These are phyloP conservation scores for Tor tambroides DNA, from an alignment of 2,113 vertebrate species.

Conservation along the genomic window DNA sequence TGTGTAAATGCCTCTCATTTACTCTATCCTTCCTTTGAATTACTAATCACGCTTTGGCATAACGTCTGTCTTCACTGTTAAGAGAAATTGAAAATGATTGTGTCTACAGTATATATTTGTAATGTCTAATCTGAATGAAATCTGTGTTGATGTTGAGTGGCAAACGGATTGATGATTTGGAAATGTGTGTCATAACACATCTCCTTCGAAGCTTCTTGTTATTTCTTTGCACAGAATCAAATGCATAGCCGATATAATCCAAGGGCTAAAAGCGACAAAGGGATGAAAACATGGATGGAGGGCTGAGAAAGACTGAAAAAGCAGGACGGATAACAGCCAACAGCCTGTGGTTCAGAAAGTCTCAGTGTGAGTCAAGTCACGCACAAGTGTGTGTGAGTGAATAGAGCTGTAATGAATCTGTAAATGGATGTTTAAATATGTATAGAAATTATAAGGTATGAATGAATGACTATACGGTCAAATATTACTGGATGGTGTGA, in stretches of 20 bases:
- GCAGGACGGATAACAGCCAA: constrained; percentile 14
- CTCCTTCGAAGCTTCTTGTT: constrained; percentile 6
- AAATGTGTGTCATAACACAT: constrained; percentile 29
- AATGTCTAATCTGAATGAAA: constrained; percentile 22
- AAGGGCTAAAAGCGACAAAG: neutral
- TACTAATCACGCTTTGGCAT: neutral
- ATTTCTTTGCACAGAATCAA: neutral
- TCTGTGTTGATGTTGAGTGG: constrained; percentile 29
- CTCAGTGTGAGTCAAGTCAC: constrained; percentile 16
- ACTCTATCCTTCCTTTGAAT: neutral
- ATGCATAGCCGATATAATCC: constrained; percentile 23
- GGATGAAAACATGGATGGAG: constrained; percentile 13
- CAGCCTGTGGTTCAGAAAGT: constrained; percentile 45
- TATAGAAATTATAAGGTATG: neutral
- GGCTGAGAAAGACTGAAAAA: constrained; percentile 13
- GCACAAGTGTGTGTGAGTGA: constrained; percentile 20
- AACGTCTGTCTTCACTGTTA: neutral
- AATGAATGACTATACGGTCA: neutral
- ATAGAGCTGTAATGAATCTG: constrained; percentile 29
- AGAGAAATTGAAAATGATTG: neutral
- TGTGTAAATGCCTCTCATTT: neutral
- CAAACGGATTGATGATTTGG: constrained; percentile 35
- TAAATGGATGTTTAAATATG: neutral
- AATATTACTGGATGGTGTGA: neutral
- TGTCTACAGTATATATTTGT: constrained; percentile 9